These are phyloP conservation scores for Zingel zingel DNA, from an alignment of 2,113 vertebrate genomes.

Conservation along the genomic window DNA sequence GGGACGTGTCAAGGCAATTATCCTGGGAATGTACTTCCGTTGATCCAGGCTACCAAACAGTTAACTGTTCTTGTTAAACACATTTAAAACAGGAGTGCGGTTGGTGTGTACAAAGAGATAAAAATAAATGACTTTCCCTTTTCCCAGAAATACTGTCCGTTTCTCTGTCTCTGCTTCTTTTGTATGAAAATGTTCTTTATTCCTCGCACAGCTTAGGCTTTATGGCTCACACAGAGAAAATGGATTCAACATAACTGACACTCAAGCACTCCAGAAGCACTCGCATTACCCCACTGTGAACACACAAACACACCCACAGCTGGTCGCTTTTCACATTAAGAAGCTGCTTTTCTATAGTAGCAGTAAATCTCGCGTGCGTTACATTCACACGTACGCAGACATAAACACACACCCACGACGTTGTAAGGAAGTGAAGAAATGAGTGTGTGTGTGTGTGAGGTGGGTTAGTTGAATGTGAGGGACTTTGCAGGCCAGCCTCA, in stretches of 20 bases:
- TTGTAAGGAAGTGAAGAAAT: slow-evolving; percentile 15
- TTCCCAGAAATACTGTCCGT: not conserved
- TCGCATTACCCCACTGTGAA: not conserved
- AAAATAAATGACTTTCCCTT: slow-evolving; percentile 8
- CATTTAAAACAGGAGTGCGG: slow-evolving; percentile 9
- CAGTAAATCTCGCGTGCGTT: slow-evolving; percentile 42
- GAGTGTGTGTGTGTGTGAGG: slow-evolving; percentile 18
- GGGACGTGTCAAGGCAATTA: too few relatives aligned
- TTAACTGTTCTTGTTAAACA: not conserved
- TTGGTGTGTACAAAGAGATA: slow-evolving; percentile 9
- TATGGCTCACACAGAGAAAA: slow-evolving; percentile 35
- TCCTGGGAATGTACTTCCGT: too few relatives aligned
- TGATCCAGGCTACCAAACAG: too few relatives aligned
- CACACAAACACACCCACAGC: slow-evolving; percentile 29
- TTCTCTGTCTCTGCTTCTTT: not conserved
- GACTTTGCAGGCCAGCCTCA: slow-evolving; percentile 28
- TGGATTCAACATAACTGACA: slow-evolving; percentile 32
- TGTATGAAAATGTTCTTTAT: too few relatives aligned
- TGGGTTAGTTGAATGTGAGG: slow-evolving; percentile 17
- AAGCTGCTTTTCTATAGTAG: slow-evolving; percentile 28
- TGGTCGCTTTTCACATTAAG: slow-evolving; percentile 61
- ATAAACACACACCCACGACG: slow-evolving; percentile 40
- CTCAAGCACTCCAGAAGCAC: slow-evolving; percentile 8
- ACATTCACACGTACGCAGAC: slow-evolving; percentile 46
- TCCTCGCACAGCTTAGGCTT: slow-evolving; percentile 1